Conservation (phyloP, 2,888 invertebrate genomes). For the Cremastinae sp. region DNA sequence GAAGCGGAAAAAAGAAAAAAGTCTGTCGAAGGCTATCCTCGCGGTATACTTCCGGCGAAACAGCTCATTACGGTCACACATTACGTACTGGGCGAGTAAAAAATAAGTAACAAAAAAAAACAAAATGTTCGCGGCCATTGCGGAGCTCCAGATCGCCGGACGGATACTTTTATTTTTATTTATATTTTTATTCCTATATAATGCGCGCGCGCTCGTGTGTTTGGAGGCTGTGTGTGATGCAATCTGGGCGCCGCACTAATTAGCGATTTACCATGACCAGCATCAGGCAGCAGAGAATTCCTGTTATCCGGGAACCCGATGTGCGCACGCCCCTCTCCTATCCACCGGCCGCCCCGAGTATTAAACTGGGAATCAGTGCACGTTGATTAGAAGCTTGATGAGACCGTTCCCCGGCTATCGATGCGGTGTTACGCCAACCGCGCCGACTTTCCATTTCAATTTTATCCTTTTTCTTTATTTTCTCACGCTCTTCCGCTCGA, state of each 20-base stretch:
- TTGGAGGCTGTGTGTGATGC: conserved; percentile 31
- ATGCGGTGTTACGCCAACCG: conserved; percentile 54
- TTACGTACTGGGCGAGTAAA: too few relatives aligned
- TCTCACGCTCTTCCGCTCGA: too few relatives aligned
- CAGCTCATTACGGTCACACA: too few relatives aligned
- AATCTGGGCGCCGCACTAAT: conserved; percentile 68
- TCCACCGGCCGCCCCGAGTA: conserved; percentile 65
- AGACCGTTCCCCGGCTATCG: conserved; percentile 49
- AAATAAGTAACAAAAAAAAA: too few relatives aligned
- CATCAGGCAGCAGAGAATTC: conserved; percentile 64
- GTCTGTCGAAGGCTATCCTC: too few relatives aligned
- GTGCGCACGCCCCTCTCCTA: conserved; percentile 60
- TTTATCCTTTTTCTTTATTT: conserved; percentile 13
- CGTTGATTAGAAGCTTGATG: conserved; percentile 74
- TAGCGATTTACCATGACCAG: conserved; percentile 74
- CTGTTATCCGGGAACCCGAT: conserved; percentile 65
- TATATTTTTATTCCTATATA: too few relatives aligned
- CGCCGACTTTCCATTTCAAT: conserved; percentile 32
- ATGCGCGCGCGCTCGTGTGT: too few relatives aligned
- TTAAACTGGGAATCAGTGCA: conserved; percentile 74
- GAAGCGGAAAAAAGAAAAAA: too few relatives aligned
- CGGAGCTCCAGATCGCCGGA: too few relatives aligned
- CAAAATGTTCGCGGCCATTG: too few relatives aligned
- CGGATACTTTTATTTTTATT: too few relatives aligned
- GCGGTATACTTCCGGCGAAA: too few relatives aligned